Percentiles rank a stretch among this genome's conserved stretches.
phyloP scores from a whole-genome alignment of 2,888 invertebrate species.

The Sericinus montela region DNA sequence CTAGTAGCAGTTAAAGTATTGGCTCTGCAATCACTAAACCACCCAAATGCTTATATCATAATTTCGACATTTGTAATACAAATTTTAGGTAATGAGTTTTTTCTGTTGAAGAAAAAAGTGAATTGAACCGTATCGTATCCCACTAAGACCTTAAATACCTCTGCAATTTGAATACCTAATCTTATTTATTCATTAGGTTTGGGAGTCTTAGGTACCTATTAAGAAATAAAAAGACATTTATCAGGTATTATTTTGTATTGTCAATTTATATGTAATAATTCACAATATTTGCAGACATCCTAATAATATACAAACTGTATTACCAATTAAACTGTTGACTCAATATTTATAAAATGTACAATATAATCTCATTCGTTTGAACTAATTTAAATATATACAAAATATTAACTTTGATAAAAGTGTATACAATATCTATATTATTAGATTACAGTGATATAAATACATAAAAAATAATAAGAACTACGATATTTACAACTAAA shows the following conservation, averaged over 20 bases:
- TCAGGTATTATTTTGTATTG: slow-evolving; percentile 60
- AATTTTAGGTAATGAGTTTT: too few relatives aligned
- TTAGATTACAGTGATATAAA: slow-evolving; percentile 74
- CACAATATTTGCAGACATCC: slow-evolving; percentile 73
- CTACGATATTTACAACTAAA: slow-evolving; percentile 62
- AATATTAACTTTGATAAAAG: slow-evolving; percentile 76
- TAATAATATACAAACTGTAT: slow-evolving; percentile 69
- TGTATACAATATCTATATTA: slow-evolving; percentile 72
- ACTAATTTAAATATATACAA: slow-evolving; percentile 73
- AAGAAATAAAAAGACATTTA: slow-evolving; percentile 12
- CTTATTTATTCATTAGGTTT: too few relatives aligned
- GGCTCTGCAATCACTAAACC: too few relatives aligned
- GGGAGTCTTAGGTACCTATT: too few relatives aligned
- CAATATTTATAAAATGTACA: slow-evolving; percentile 76
- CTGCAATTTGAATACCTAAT: too few relatives aligned
- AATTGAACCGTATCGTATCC: too few relatives aligned
- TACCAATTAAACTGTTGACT: slow-evolving; percentile 72
- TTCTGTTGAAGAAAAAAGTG: too few relatives aligned
- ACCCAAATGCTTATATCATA: too few relatives aligned
- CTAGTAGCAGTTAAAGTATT: too few relatives aligned
- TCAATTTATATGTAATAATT: slow-evolving; percentile 75
- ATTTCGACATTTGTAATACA: too few relatives aligned
- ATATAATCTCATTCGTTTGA: slow-evolving; percentile 78
- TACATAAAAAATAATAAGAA: slow-evolving; percentile 74
- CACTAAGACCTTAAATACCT: too few relatives aligned